Evolutionary conservation across 1,140 invertebrate genomes (phyloP), one percentile per base, ranked within the genome.

Genomic region (Lasioglossum baleicum): DNA sequence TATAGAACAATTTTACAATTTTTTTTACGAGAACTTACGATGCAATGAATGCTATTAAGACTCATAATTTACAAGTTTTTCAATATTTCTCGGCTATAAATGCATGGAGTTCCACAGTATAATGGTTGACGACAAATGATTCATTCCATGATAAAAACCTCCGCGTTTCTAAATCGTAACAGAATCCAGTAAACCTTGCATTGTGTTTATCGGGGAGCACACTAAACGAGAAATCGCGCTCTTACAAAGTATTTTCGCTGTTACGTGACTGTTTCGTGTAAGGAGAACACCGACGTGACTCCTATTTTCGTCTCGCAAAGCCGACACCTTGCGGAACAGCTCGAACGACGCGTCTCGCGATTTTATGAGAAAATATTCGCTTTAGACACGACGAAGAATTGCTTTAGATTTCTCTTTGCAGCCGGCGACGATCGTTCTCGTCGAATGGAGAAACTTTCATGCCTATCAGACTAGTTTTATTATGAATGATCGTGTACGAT

Each of bases 181-280:
- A 35, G 1, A 48, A 48, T 48, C 1, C 5, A 48, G 13, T 48
- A 48, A 48, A 15, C 51, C 35, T 1, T 5, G 51, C 15, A 15
- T 53, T 53, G 51, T 17, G 15, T 53, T 15, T 17, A 53, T 53
- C 51, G 5, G 11, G 13, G 51, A 53, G 5, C 51, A 15, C 11
- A 15, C 51, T 20, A 17, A 53, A 53, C 11, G 20, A 53, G 56
- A 60, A 60, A 60, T n/a, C n/a, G 56, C 15, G 6, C 22, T 51
- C 60, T 42, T 42, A 69, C 56, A 81, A 81, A 69, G 42, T 81
- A 70, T 44, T 81, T 81, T 69, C 61, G 44, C 75, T 69, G 65
- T 76, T 81, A 63, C 60, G 60, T 7, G 73, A 80, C 77, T 74
- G 22, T 74, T 58, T 58, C 70, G 51, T 74, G 63, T 35, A 26